These are phyloP conservation scores for Galeopterus variegatus DNA, from an alignment of 2,113 vertebrate species.

Conservation along the genomic window DNA sequence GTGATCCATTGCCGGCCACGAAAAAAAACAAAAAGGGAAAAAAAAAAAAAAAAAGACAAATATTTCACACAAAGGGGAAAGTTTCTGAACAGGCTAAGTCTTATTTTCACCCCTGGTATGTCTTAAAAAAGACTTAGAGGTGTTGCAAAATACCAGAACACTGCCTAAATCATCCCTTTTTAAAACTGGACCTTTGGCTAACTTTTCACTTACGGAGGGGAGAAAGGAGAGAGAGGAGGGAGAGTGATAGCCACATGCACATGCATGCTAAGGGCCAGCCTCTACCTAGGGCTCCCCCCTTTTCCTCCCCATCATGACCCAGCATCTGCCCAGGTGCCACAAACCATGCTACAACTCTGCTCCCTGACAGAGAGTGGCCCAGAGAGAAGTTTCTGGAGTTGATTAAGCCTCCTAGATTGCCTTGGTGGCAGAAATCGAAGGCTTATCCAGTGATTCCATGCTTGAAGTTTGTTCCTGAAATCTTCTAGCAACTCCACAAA, in stretches of 20 bases:
- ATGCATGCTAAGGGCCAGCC: neutral
- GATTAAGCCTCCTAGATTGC: neutral
- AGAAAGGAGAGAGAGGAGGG: neutral
- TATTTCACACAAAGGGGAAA: slow-evolving; percentile 54
- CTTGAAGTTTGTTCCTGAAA: slow-evolving; percentile 39
- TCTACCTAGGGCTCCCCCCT: neutral
- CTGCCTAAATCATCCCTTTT: slow-evolving; percentile 14
- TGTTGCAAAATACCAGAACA: neutral
- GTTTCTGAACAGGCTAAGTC: neutral
- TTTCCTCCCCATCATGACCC: neutral
- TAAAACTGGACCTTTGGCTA: slow-evolving; percentile 1
- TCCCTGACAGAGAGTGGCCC: neutral
- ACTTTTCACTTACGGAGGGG: neutral
- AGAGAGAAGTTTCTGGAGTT: slow-evolving; percentile 7
- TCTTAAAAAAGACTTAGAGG: slow-evolving; percentile 59
- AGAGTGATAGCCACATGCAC: neutral
- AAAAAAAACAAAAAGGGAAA: too few relatives aligned
- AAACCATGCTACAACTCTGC: neutral
- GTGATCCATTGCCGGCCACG: too few relatives aligned
- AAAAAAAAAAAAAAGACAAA: slow-evolving; percentile 68
- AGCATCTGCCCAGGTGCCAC: neutral
- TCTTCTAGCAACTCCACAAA: neutral
- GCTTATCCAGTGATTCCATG: neutral
- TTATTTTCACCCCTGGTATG: slow-evolving; percentile 44
- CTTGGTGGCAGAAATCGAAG: slow-evolving; percentile 26